These are phyloP conservation scores for Catamblyrhynchus diadema DNA, from an alignment of 2,797 vertebrate species.

Conservation along the genomic window DNA sequence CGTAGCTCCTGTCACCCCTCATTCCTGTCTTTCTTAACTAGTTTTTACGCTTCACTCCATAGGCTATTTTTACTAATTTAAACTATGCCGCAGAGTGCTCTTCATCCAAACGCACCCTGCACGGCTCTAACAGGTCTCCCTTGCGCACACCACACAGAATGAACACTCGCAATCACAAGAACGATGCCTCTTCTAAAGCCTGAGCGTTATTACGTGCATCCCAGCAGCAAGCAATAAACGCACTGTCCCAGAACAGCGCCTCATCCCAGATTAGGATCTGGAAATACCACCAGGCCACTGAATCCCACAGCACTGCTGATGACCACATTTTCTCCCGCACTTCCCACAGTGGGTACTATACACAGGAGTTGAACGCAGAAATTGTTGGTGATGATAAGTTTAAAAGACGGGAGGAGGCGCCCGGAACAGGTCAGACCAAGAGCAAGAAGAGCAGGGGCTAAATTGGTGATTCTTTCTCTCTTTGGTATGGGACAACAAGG, in stretches of 20 bases:
- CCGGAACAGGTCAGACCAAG: not conserved
- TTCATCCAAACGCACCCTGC: not conserved
- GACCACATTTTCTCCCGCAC: not conserved
- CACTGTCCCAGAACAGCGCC: not conserved
- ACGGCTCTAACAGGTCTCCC: not conserved
- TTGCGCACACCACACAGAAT: rapidly evolving
- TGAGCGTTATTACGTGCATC: not conserved
- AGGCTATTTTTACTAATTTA: not conserved
- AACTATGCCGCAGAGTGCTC: not conserved
- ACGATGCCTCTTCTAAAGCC: not conserved
- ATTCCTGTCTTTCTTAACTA: not conserved
- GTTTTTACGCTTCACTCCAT: not conserved
- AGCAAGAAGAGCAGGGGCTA: not conserved
- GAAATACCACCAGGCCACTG: not conserved
- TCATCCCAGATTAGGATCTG: not conserved
- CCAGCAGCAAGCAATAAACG: not conserved
- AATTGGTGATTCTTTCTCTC: not conserved
- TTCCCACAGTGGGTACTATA: not conserved
- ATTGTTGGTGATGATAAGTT: not conserved
- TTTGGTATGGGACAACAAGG: not conserved
- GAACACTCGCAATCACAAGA: rapidly evolving
- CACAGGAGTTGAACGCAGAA: not conserved
- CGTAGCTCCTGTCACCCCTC: not conserved
- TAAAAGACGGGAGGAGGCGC: not conserved
- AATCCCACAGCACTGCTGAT: not conserved